Conservation (phyloP, 1,140 invertebrate species). For the Contarinia nasturtii region DNA sequence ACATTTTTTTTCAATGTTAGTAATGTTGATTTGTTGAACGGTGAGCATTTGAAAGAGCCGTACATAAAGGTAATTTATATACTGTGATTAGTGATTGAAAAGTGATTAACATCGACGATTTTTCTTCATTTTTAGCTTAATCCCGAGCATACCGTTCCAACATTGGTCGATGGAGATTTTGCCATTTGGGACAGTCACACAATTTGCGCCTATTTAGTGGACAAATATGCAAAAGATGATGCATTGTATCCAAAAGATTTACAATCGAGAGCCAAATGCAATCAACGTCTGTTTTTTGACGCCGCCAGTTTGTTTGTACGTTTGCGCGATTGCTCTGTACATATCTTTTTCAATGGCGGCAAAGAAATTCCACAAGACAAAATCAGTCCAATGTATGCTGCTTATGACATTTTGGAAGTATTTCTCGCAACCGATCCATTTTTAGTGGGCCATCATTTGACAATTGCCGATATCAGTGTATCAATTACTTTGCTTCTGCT, state of each 20-base stretch:
- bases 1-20: not conserved
- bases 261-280: no score
- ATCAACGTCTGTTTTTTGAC: no score
- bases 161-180: constrained; percentile 42
- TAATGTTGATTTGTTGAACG: not conserved
- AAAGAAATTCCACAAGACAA: constrained; percentile 10
- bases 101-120: no score
- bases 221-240: no score
- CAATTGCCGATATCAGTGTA: constrained; percentile 24
- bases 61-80: not conserved
- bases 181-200: constrained; percentile 38
- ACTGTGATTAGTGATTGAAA: not conserved
- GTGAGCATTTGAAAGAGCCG: not conserved
- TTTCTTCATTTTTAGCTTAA: constrained; percentile 28
- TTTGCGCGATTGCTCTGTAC: constrained; percentile 26
- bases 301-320: constrained; percentile 37
- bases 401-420: constrained; percentile 28
- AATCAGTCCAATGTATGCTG: constrained; percentile 21
- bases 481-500: constrained; percentile 16
- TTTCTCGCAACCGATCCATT: constrained; percentile 23
- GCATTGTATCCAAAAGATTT: no score
- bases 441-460: no score
- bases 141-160: constrained; percentile 47
- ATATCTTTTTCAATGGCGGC: constrained; percentile 13
- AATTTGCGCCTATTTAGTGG: constrained; percentile 35